Base-by-base conservation (phyloP, 1,140 invertebrate species). In the Pogonus chalceus region DNA sequence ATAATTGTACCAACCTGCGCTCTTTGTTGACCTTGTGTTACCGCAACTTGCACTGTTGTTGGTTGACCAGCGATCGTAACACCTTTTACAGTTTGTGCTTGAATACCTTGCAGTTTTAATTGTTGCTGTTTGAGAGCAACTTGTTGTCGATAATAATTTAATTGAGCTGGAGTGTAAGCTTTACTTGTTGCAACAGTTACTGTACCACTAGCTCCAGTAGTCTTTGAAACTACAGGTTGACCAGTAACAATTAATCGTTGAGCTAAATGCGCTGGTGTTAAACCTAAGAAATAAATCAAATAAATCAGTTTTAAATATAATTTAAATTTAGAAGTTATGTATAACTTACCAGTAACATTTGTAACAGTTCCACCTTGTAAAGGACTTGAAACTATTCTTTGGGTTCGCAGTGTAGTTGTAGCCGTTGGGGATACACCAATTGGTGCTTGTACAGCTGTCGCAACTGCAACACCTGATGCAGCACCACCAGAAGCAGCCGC, bases 141-240 rank as follows among this genome's bases (percentile, higher is more conserved):
- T 53, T 69, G 67, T 57, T 76, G 73, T n/a, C 75, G 56, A 51
- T 76, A 74, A 37, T 76, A 69, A 49, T 76, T 73, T 16, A 76
- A 62, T 39, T 75, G 73, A 0, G 71, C 66, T 21, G 69, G 67
- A 24, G 65, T 71, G 1, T 76, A 71, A 4, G 76, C 70, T 59
- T 80, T 77, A 2, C 69, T 72, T 1, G 68, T 61, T 69, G 7
- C 66, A 60, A 61, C 57, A 1, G 67, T 52, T 1, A 71, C 65
- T n/a, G 74, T 70, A 47, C 71, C 69, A 1, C 73, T 70, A 2
- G 70, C 66, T 4, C 73, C 69, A 18, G 7, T 16, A 9, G 64
- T 57, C 61, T 69, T 68, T 10, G 60, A 56, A 49, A 60, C 58
- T 1, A 61, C 66, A 1, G 69, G 65, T 39, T 72, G 72, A n/a